These are phyloP conservation scores for Orbicella faveolata DNA, from an alignment of 64 coral and sea anemone genomes.

Conservation along the genomic window DNA sequence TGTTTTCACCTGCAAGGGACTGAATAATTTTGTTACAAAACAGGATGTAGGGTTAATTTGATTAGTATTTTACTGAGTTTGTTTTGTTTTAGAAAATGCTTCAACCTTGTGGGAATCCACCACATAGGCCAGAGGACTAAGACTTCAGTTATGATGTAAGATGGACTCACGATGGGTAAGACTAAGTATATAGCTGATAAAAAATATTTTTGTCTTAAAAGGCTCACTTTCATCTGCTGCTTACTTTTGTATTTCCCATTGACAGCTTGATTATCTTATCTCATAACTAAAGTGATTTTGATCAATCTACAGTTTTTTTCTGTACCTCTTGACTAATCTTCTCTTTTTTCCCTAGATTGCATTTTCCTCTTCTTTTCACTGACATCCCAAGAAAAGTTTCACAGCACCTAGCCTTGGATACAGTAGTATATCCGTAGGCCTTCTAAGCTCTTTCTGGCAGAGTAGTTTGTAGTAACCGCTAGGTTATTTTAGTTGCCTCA, in stretches of 20 bases:
- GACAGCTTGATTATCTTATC: too few relatives aligned
- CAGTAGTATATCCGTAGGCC: background rate
- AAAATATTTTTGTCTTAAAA: too few relatives aligned
- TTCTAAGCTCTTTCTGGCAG: background rate
- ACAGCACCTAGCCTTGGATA: background rate
- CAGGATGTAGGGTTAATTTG: background rate
- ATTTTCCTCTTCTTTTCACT: background rate
- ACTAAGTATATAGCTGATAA: too few relatives aligned
- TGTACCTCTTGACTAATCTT: background rate
- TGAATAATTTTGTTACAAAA: background rate
- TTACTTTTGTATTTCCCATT: too few relatives aligned
- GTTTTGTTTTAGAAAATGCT: conserved; percentile 87
- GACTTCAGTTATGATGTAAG: background rate
- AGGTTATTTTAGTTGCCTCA: too few relatives aligned
- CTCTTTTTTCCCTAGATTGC: background rate
- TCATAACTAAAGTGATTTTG: background rate
- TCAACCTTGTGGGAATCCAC: conserved; percentile 92
- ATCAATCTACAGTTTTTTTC: too few relatives aligned
- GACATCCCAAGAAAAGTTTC: too few relatives aligned
- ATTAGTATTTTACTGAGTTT: background rate
- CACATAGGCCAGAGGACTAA: conserved; percentile 88
- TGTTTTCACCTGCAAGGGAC: too few relatives aligned
- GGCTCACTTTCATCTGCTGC: too few relatives aligned
- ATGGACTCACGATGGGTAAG: background rate
- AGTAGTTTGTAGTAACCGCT: too few relatives aligned